phyloP scores from a whole-genome alignment of 2,888 invertebrate species.

The Plagodis pulveraria region DNA sequence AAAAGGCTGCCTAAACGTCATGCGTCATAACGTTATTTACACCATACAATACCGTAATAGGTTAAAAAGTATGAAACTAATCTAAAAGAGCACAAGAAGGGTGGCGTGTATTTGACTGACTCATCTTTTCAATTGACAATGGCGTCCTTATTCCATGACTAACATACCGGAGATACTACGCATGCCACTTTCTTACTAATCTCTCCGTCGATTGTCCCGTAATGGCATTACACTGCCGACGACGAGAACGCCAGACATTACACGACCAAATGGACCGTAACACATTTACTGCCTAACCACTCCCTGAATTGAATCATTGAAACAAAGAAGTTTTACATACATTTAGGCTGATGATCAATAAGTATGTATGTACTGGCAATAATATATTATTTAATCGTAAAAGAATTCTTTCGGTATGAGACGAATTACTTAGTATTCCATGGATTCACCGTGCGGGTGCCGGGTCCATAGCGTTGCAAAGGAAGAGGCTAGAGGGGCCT shows the following conservation, averaged over 20 bases:
- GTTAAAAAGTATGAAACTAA: background rate
- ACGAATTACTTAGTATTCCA: no score
- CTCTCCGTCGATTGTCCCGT: conserved; percentile 34
- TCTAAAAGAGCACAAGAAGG: background rate
- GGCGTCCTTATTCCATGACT: conserved; percentile 14
- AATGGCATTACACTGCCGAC: conserved; percentile 28
- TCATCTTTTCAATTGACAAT: conserved; percentile 12
- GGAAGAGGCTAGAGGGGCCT: no score
- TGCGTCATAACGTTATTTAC: no score
- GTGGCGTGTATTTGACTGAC: conserved; percentile 9
- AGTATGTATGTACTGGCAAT: background rate
- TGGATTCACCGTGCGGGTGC: no score
- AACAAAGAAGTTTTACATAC: conserved; percentile 21
- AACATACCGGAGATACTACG: conserved; percentile 18
- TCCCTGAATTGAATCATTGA: conserved; percentile 21
- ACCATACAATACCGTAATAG: background rate
- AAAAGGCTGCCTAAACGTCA: no score
- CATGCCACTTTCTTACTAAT: conserved; percentile 24
- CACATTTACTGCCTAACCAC: conserved; percentile 31
- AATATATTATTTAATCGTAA: no score
- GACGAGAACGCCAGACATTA: conserved; percentile 33
- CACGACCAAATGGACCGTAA: conserved; percentile 39
- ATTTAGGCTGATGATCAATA: conserved; percentile 21
- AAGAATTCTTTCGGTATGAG: no score
- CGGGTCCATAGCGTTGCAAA: no score